Base-by-base conservation (phyloP, 1,140 invertebrate species). In the Aricia agestis region DNA sequence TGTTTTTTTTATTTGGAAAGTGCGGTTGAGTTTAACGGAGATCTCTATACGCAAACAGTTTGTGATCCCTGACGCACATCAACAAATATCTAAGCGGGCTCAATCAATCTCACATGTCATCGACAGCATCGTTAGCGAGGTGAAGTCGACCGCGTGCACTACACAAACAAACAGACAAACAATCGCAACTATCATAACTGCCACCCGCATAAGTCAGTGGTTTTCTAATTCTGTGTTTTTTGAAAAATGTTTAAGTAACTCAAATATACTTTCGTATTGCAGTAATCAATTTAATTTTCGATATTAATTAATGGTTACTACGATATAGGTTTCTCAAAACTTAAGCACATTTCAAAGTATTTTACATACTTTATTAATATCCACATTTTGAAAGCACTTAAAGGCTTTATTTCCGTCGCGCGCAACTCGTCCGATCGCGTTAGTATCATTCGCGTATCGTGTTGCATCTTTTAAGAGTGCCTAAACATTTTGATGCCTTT, bases 401-500 rank as follows among this genome's bases (percentile, higher is more conserved):
- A 61, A 36, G 58, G 58, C 59, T 42, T 61, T 42, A 63, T 19
- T 42, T 19, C 41, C 69, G 17, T 10, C 19, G 69, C n/a, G 42
- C 57, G 42, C 67, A 71, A 67, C 32, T 32, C 57, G 75, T 72
- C 72, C 32, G 59, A 58, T 69, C 69, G 69, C 31, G 67, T 77
- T 66, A 75, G 69, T 68, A 72, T 80, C 72, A 72, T 72, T 72
- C 72, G 72, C 74, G 74, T 77, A 80, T 77, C 74, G 67, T 66
- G 68, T 73, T 52, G 10, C 74, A 74, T 77, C 71, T 77, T 70
- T 77, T 73, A 80, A 80, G 77, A 80, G 72, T 78, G 77, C 76
- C 80, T 80, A 82, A 82, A 82, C 80, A 82, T 82, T 82, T 80
- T 78, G 76, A 80, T 82, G 76, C 74, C 75, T 82, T 80, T 78